These are phyloP conservation scores for Acrossocheilus fasciatus DNA, from an alignment of 2,797 vertebrate species.

Conservation along the genomic window DNA sequence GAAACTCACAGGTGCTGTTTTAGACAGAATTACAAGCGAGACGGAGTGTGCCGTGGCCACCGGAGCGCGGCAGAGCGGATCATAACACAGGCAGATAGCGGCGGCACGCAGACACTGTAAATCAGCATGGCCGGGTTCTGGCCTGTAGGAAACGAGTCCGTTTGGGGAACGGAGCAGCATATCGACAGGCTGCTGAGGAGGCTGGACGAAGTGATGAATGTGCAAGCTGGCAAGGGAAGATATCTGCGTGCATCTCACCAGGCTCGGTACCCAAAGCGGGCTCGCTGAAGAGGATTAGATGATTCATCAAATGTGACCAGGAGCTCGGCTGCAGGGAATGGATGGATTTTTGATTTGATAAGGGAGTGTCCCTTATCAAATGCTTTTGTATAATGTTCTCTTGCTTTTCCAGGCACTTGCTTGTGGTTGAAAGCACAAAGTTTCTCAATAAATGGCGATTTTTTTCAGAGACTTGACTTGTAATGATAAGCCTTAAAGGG, in stretches of 20 bases:
- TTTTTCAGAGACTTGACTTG: conserved; percentile 6
- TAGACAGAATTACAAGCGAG: conserved; percentile 47
- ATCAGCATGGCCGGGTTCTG: conserved; percentile 25
- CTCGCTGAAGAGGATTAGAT: conserved; percentile 49
- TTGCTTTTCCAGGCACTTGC: conserved; percentile 33
- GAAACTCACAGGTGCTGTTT: conserved; percentile 41
- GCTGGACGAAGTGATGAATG: conserved; percentile 51
- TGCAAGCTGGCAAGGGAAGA: conserved; percentile 38
- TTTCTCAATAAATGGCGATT: conserved; percentile 26
- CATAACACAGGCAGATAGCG: conserved; percentile 39
- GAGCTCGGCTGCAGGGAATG: conserved; percentile 31
- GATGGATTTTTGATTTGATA: conserved; percentile 34
- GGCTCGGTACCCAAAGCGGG: conserved; percentile 29
- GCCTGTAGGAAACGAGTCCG: background rate
- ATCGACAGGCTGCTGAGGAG: conserved; percentile 25
- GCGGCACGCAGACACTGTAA: conserved; percentile 14
- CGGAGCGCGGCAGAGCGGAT: conserved; percentile 5
- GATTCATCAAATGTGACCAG: conserved; percentile 50
- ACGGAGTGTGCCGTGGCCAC: conserved; percentile 14
- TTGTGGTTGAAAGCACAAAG: background rate
- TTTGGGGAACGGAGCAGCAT: background rate
- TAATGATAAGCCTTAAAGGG: conserved; percentile 4
- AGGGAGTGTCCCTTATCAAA: conserved; percentile 23
- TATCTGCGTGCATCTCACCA: conserved; percentile 47
- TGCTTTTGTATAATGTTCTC: conserved; percentile 45